These are phyloP conservation scores for Drymonia ruficornis DNA, from an alignment of 2,888 invertebrate genomes.

Conservation along the genomic window DNA sequence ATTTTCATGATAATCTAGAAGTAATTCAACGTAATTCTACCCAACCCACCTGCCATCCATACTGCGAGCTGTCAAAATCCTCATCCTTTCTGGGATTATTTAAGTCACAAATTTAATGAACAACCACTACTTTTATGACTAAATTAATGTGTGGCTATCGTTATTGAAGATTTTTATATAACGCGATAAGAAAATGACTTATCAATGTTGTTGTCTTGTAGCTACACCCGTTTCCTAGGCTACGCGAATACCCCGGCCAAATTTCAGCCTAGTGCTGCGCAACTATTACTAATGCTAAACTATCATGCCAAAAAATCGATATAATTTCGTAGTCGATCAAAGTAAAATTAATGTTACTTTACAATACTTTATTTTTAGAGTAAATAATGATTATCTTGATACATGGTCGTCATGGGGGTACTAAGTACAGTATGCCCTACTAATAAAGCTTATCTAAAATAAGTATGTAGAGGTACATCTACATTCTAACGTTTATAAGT, in stretches of 20 bases:
- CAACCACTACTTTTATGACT: conserved; percentile 18
- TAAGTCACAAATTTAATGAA: conserved; percentile 22
- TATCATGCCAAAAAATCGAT: too few species aligned
- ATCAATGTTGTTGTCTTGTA: conserved; percentile 80
- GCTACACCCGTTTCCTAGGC: conserved; percentile 84
- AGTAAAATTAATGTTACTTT: too few species aligned
- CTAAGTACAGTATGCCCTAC: too few species aligned
- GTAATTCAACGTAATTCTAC: conserved; percentile 37
- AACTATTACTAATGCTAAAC: not conserved
- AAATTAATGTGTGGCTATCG: conserved; percentile 27
- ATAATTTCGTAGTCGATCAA: too few species aligned
- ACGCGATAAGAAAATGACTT: conserved; percentile 64
- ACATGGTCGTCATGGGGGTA: too few species aligned
- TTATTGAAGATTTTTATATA: conserved; percentile 62
- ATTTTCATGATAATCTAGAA: conserved; percentile 25
- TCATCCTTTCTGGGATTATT: conserved; percentile 43
- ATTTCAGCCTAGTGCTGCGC: conserved; percentile 44
- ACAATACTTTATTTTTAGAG: too few species aligned
- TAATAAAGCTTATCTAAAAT: too few species aligned
- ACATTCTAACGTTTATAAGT: too few species aligned
- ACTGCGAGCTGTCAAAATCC: conserved; percentile 74
- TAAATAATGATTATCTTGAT: too few species aligned
- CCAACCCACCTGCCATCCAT: conserved; percentile 78
- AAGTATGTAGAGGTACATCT: too few species aligned
- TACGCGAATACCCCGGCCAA: conserved; percentile 70